A percentile compares a stretch with the other conserved stretches of the same genome.
phyloP scores from a whole-genome alignment of 2,888 invertebrate species.

The Ochlodes sylvanus region DNA sequence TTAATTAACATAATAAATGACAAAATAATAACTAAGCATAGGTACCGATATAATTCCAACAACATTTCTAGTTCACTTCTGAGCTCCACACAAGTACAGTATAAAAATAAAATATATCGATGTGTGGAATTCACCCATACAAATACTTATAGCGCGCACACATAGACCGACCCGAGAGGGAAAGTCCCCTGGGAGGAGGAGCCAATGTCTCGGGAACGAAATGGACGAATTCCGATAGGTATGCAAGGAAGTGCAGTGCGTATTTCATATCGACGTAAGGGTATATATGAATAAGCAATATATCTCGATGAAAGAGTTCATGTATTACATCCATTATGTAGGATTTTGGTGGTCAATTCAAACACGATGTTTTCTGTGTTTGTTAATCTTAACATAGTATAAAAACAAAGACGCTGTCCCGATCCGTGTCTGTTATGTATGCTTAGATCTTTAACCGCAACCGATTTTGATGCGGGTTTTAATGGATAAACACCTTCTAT shows the following conservation, averaged over 20 bases:
- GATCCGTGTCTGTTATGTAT: too few species aligned
- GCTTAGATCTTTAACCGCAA: too few species aligned
- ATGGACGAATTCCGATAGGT: slow-evolving; percentile 79
- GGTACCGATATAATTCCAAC: not conserved
- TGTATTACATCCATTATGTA: too few species aligned
- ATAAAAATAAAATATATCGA: slow-evolving; percentile 67
- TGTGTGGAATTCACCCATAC: slow-evolving; percentile 54
- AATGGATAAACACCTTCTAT: too few species aligned
- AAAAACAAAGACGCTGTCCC: too few species aligned
- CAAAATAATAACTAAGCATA: not conserved
- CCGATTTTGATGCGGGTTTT: too few species aligned
- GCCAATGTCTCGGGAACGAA: slow-evolving; percentile 78
- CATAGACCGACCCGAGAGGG: slow-evolving; percentile 69
- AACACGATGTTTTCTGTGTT: too few species aligned
- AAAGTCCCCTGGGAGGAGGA: slow-evolving; percentile 84
- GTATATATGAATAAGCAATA: slow-evolving; percentile 47
- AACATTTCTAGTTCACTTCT: slow-evolving; percentile 68
- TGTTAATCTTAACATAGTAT: too few species aligned
- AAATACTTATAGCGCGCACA: slow-evolving; percentile 52
- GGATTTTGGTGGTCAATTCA: too few species aligned
- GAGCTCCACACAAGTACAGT: slow-evolving; percentile 49
- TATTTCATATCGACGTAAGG: slow-evolving; percentile 55
- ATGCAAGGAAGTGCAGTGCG: slow-evolving; percentile 80
- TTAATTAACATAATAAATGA: not conserved
- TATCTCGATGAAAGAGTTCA: not conserved